Percentiles rank a stretch among this genome's conserved stretches.
Evolutionary conservation across 2,888 invertebrate species (phyloP).

Genomic region (Phymatocera aterrima): DNA sequence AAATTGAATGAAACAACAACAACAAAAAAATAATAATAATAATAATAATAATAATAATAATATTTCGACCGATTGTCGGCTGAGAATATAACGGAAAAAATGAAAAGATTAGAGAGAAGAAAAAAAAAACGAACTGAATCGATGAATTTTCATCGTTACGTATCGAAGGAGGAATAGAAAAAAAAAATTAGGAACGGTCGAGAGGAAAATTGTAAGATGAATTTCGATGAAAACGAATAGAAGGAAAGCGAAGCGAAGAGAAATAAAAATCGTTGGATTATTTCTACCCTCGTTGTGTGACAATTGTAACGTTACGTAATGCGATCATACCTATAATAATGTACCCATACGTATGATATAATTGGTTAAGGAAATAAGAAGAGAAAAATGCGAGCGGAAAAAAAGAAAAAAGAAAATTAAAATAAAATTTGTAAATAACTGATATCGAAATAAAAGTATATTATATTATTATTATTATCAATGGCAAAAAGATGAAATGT

Average conservation of each 20-base stretch:
- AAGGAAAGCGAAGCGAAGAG: background rate
- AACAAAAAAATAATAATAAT: background rate
- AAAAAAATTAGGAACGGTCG: background rate
- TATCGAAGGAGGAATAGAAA: background rate
- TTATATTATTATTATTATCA: slow-evolving; percentile 43
- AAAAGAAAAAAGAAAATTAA: background rate
- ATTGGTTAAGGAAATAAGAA: background rate
- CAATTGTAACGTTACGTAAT: too few species aligned
- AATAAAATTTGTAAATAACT: slow-evolving; percentile 73
- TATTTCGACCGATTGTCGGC: too few species aligned
- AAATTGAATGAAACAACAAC: background rate
- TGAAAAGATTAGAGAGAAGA: too few species aligned
- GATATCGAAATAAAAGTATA: slow-evolving; percentile 69
- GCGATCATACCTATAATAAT: background rate
- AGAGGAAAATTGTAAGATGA: background rate
- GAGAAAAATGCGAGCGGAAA: background rate
- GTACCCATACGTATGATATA: background rate
- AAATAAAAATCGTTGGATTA: background rate
- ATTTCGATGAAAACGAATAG: background rate
- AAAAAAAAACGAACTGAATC: background rate
- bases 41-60: too few species aligned
- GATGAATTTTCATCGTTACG: background rate
- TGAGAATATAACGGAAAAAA: too few species aligned
- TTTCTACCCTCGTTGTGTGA: background rate
- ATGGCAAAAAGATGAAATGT: slow-evolving; percentile 1